Evolutionary conservation across 2,888 invertebrate genomes (phyloP).

Genomic region (Phyllotreta striolata): DNA sequence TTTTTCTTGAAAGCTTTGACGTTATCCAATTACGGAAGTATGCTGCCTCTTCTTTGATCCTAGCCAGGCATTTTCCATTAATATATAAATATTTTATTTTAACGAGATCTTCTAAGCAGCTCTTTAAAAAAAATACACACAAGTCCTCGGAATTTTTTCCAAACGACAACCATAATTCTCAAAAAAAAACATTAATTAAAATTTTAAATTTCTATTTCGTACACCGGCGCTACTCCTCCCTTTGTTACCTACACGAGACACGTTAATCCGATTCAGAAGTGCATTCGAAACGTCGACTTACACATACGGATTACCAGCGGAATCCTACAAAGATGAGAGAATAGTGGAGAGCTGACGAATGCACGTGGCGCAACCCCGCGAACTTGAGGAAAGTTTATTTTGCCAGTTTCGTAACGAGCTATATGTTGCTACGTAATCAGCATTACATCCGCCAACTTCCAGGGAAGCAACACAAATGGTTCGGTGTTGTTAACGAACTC

Average conservation of each 20-base stretch:
- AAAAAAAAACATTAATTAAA: too few species aligned
- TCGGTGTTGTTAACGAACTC: constrained; percentile 22
- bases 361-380: not conserved
- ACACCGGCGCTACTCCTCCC: too few species aligned
- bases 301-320: too few species aligned
- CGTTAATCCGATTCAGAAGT: too few species aligned
- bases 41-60: constrained; percentile 1
- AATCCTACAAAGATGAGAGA: not conserved
- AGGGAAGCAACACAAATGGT: constrained; percentile 19
- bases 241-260: too few species aligned
- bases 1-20: constrained; percentile 4
- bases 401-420: constrained; percentile 30
- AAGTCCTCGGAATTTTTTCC: too few species aligned
- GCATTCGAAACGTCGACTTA: too few species aligned
- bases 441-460: constrained; percentile 35
- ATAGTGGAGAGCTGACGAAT: constrained; percentile 18
- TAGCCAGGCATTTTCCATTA: constrained; percentile 7
- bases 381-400: constrained; percentile 24
- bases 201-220: too few species aligned
- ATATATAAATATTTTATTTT: constrained; percentile 10
- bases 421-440: constrained; percentile 37
- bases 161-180: too few species aligned
- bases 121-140: not conserved
- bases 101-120: not conserved
- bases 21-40: constrained; percentile 10